Base-by-base conservation (phyloP, 2,888 invertebrate genomes). In the Ochropleura leucogaster region DNA sequence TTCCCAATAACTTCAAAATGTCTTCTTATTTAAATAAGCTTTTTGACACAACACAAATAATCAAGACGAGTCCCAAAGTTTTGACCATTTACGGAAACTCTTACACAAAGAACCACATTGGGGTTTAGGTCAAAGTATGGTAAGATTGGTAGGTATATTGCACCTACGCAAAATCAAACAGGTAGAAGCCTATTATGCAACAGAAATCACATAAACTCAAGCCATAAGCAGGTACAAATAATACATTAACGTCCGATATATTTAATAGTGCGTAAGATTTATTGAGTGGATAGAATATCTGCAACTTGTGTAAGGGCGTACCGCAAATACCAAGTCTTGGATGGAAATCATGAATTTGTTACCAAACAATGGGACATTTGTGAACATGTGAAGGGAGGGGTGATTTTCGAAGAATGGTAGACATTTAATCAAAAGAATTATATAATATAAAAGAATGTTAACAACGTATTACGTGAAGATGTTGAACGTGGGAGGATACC, bases 61-160 rank as follows among this genome's bases (percentile, higher is more conserved):
- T 74, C 16, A n/a, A 74, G 69, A 82, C 81, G 10, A 49, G 68
- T 80, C 67, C 78, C 73, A 84, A 81, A 84, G 76, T 66, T 78
- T 79, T 85, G 84, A 68, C 88, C 87, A 82, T 88, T 72, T 85
- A 75, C 71, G 82, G 85, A 62, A 75, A 68, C 71, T 74, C 68
- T 79, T 78, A 76, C 73, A 74, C 68, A 57, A 74, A 62, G 30
- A 63, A 65, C 46, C 30, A 55, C 59, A 63, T 88, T 85, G 65
- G 68, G 78, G 76, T 42, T 66, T 76, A 74, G 84, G 83, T 87
- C 87, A 85, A 79, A 85, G 68, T 78, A 66, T 74, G 65, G 74
- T 80, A 77, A 68, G 16, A 60, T 55, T 82, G 67, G 69, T 59
- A 65, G 72, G 71, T 68, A 75, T 68, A 59, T 20, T 65, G 67